phyloP scores from a whole-genome alignment of 2,113 vertebrate species.

The Riparia riparia region DNA sequence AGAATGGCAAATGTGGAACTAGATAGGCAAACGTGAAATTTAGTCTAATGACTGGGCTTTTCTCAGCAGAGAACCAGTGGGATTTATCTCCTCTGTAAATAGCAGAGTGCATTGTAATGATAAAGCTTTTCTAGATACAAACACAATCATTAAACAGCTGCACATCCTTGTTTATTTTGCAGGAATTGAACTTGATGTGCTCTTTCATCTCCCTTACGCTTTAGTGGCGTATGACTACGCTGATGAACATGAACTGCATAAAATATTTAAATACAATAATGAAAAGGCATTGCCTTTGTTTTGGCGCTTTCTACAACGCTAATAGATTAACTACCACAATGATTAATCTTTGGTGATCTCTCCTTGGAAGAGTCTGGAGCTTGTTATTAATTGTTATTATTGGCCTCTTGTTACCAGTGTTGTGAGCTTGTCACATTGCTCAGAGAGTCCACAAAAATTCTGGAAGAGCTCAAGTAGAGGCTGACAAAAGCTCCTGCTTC shows the following conservation, averaged over 20 bases:
- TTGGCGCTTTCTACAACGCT: neutral
- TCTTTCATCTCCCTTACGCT: neutral
- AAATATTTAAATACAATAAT: neutral
- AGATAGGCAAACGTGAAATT: neutral
- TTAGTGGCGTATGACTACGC: neutral
- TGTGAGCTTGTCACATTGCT: neutral
- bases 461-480: neutral
- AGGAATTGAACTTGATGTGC: neutral
- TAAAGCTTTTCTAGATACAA: neutral
- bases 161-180: neutral
- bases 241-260: neutral
- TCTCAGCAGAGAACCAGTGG: neutral
- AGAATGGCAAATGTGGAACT: neutral
- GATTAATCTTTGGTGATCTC: neutral
- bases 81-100: neutral
- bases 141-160: neutral
- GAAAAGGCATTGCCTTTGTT: neutral
- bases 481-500: constrained; percentile 6
- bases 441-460: neutral
- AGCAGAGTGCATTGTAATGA: neutral
- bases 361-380: neutral
- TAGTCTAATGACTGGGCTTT: neutral
- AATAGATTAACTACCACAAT: constrained; percentile 4
- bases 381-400: neutral
- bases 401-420: neutral